phyloP scores from a whole-genome alignment of 2,113 vertebrate genomes.

The Cryptotis parvus region DNA sequence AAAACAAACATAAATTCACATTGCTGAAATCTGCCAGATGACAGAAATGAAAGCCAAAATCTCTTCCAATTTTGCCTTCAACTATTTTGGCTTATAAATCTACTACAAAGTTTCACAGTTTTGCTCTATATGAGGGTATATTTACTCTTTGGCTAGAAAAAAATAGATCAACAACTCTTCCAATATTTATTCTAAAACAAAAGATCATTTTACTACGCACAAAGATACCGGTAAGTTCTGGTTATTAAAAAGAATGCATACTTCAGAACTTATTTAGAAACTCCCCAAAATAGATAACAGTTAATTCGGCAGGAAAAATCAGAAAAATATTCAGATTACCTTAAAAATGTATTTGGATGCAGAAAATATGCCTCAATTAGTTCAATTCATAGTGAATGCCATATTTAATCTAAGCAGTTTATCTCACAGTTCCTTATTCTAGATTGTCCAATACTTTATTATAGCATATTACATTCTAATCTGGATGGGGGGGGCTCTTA shows the following conservation, averaged over 20 bases:
- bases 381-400: not conserved
- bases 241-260: not conserved
- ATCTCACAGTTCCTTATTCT: not conserved
- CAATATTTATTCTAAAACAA: slow-evolving; percentile 62
- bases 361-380: not conserved
- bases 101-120: slow-evolving; percentile 48
- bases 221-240: not conserved
- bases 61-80: not conserved
- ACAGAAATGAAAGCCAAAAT: slow-evolving; percentile 50
- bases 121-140: slow-evolving; percentile 42
- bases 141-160: slow-evolving; percentile 66
- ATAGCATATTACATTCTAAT: not conserved
- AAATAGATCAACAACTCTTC: slow-evolving; percentile 43
- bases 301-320: not conserved
- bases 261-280: not conserved
- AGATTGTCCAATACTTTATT: not conserved
- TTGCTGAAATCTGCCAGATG: slow-evolving; percentile 25
- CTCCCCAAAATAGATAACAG: not conserved
- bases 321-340: slow-evolving; percentile 25
- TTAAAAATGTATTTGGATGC: not conserved
- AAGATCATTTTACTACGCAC: slow-evolving; percentile 23
- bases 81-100: slow-evolving; percentile 38
- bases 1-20: slow-evolving; percentile 46
- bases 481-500: not conserved
- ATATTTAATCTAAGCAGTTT: not conserved